Percentiles rank a stretch among this genome's conserved stretches.
Evolutionary conservation across 2,113 vertebrate species (phyloP).

Genomic region (Rhagologus leucostigma): DNA sequence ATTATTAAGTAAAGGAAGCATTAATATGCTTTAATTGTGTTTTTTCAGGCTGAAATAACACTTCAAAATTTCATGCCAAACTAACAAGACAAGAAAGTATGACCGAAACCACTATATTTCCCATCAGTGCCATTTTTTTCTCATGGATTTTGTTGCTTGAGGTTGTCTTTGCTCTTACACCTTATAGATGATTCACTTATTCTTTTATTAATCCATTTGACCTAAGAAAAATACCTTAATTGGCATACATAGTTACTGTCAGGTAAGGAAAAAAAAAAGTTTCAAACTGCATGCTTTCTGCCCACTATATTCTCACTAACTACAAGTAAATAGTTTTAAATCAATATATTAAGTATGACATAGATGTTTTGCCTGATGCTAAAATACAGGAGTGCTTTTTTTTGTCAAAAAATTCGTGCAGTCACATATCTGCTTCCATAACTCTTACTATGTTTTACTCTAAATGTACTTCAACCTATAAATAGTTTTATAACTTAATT

Average conservation of each 20-base stretch:
- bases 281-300: not conserved
- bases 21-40: not conserved
- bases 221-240: not conserved
- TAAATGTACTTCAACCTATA: not conserved
- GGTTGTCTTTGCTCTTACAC: not conserved
- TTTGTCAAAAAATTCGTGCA: not conserved
- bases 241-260: not conserved
- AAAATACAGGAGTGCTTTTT: not conserved
- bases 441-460: not conserved
- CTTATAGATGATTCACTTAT: not conserved
- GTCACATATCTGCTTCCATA: not conserved
- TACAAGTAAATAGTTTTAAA: not conserved
- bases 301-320: not conserved
- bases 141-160: not conserved
- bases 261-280: not conserved
- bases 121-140: not conserved
- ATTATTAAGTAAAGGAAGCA: not conserved
- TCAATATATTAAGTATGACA: not conserved
- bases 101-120: not conserved
- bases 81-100: not conserved
- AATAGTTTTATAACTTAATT: not conserved
- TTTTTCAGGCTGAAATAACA: not conserved
- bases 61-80: not conserved
- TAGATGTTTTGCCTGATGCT: not conserved
- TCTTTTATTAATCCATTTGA: not conserved